Conservation (phyloP, 2,888 invertebrate genomes). For the Malacosoma neustria region DNA sequence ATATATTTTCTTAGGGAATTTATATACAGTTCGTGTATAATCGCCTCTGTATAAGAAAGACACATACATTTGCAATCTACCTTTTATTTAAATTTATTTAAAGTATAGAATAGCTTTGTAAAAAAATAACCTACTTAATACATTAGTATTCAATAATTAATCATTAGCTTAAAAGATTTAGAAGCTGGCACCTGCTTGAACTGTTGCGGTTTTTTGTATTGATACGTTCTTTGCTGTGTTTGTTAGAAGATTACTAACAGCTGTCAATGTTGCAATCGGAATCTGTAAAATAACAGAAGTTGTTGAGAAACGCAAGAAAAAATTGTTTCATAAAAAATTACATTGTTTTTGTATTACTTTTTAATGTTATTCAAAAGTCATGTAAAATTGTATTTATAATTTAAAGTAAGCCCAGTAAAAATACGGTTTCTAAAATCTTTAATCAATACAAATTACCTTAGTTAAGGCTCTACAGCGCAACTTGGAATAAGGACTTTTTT, state of each 20-base stretch:
- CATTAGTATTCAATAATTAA: no score
- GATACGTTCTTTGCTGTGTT: conserved; percentile 65
- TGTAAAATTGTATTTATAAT: no score
- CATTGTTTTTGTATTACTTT: background rate
- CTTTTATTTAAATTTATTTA: no score
- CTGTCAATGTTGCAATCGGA: conserved; percentile 77
- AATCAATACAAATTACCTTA: background rate
- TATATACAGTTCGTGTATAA: no score
- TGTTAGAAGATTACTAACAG: conserved; percentile 76
- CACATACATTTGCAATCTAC: no score
- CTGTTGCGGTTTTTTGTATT: conserved; percentile 50
- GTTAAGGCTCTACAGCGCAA: background rate
- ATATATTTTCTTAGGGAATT: no score
- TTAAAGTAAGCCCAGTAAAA: background rate
- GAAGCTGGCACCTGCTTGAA: conserved; percentile 46
- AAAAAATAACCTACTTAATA: no score
- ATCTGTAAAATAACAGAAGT: conserved; percentile 61
- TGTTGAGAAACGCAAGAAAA: background rate
- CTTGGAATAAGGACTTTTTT: background rate
- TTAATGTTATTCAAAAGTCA: no score
- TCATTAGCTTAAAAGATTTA: no score
- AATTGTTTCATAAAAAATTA: background rate
- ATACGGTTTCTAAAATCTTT: background rate
- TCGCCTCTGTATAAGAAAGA: no score
- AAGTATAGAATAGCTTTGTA: no score